Base-by-base conservation (phyloP, 1,140 invertebrate genomes). In the Fopius arisanus region DNA sequence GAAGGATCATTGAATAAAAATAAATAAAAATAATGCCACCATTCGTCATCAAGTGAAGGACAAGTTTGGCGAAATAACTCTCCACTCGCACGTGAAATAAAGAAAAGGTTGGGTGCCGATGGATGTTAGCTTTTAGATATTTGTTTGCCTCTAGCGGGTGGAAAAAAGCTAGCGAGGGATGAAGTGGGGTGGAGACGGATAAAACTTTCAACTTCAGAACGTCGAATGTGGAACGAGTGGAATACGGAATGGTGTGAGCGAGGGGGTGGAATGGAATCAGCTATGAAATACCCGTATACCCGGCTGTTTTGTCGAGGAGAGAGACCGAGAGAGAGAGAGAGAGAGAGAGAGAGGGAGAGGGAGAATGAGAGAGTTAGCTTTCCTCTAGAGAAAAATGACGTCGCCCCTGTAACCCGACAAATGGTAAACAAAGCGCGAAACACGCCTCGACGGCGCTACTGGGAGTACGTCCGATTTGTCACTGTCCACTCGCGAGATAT, bases 381-480 rank as follows among this genome's bases (percentile, higher is more conserved):
- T 74, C 72, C 67, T 54, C 72, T 40, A n/a, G 72, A 74, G 72
- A 74, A 74, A 74, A 69, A 74, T 74, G 67, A 69, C 72, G 67
- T 43, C 33, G 54, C 67, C 63, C 23, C 51, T 78, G 80, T 83
- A 80, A 82, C 75, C 73, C 73, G 80, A 82, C 78, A 77, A 82
- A 82, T 79, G 78, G 81, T 78, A 83, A 82, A 81, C 80, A 82
- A 81, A 82, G 78, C 77, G 77, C 78, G 78, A 83, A 82, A 82
- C 81, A 82, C 78, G 80, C 75, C 81, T 76, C 75, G 72, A 78
- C 62, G 67, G 75, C 75, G 78, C 76, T 82, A 78, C 76, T 77
- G 78, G 79, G 73, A 78, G 77, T 81, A 72, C 73, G 77, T 79
- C 79, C 81, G 78, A 82, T 83, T 83, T 82, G 80, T 82, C 82